Percentiles rank a stretch among this genome's conserved stretches.
These are phyloP conservation scores for Leuctra nigra DNA, from an alignment of 2,888 invertebrate genomes.

Conservation along the genomic window DNA sequence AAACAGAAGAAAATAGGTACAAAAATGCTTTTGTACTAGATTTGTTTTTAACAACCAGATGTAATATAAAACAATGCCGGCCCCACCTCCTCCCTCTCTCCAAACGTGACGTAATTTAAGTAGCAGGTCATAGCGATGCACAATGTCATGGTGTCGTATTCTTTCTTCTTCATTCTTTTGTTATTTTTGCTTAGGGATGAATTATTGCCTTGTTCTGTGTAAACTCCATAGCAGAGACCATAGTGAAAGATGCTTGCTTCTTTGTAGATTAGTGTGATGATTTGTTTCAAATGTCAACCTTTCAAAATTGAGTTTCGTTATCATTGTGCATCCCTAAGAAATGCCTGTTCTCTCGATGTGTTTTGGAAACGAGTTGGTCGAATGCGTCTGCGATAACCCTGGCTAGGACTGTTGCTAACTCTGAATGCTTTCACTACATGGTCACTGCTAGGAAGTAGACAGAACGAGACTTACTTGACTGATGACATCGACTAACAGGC, in stretches of 20 bases:
- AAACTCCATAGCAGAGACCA: conserved; percentile 26
- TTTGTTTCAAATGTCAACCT: conserved; percentile 2
- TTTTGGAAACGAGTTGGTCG: not conserved
- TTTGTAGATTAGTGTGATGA: conserved; percentile 7
- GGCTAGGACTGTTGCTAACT: conserved; percentile 13
- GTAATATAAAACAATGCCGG: too few relatives aligned
- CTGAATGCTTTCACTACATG: conserved; percentile 27
- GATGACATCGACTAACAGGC: conserved; percentile 15
- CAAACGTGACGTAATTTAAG: not conserved
- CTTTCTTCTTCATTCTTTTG: not conserved
- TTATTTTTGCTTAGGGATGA: conserved; percentile 8
- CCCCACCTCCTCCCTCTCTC: not conserved
- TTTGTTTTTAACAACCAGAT: too few relatives aligned
- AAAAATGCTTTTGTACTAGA: too few relatives aligned
- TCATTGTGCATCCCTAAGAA: conserved; percentile 29
- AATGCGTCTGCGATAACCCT: not conserved
- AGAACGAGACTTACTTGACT: not conserved
- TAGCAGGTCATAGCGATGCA: conserved; percentile 24
- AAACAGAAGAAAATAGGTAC: too few relatives aligned
- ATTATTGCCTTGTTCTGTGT: conserved; percentile 17
- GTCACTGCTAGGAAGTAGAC: conserved; percentile 21
- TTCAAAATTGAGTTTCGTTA: conserved; percentile 14
- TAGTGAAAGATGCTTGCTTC: conserved; percentile 27
- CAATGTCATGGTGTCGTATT: conserved; percentile 17
- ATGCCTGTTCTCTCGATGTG: conserved; percentile 18